Conservation (phyloP, 2,888 invertebrate species). For the Dione vanillae region DNA sequence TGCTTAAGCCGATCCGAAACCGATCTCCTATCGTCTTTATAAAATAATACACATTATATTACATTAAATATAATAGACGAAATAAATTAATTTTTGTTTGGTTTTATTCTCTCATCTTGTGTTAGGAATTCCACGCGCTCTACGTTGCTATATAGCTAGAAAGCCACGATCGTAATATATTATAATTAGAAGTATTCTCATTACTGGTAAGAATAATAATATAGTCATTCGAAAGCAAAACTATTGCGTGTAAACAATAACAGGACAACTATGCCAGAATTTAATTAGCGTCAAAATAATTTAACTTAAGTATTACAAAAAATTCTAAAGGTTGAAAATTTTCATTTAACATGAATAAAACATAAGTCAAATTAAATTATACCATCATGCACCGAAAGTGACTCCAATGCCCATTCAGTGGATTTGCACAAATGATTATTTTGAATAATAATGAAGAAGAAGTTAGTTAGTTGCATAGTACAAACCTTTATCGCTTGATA, state of each 20-base stretch:
- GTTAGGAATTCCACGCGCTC: background rate
- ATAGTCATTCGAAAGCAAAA: background rate
- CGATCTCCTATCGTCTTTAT: constrained; percentile 7
- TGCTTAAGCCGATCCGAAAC: constrained; percentile 5
- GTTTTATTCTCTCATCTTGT: background rate
- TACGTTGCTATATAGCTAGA: no score
- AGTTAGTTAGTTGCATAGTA: constrained; percentile 30
- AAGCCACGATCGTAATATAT: no score
- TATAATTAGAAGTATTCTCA: no score
- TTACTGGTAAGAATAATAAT: no score
- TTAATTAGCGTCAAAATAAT: background rate
- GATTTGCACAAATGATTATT: constrained; percentile 26
- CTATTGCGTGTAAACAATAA: no score
- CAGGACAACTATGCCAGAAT: no score
- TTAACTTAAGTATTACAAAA: background rate
- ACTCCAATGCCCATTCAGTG: background rate
- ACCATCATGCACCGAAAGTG: constrained; percentile 23
- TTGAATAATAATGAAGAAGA: constrained; percentile 33
- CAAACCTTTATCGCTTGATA: constrained; percentile 33
- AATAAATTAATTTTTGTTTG: background rate
- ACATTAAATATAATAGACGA: background rate
- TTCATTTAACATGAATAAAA: constrained; percentile 2
- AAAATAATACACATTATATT: background rate
- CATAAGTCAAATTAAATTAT: constrained; percentile 13
- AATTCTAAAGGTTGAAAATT: background rate